Evolutionary conservation across 2,797 vertebrate genomes (phyloP).

Genomic region (Amphiprion clarkii): DNA sequence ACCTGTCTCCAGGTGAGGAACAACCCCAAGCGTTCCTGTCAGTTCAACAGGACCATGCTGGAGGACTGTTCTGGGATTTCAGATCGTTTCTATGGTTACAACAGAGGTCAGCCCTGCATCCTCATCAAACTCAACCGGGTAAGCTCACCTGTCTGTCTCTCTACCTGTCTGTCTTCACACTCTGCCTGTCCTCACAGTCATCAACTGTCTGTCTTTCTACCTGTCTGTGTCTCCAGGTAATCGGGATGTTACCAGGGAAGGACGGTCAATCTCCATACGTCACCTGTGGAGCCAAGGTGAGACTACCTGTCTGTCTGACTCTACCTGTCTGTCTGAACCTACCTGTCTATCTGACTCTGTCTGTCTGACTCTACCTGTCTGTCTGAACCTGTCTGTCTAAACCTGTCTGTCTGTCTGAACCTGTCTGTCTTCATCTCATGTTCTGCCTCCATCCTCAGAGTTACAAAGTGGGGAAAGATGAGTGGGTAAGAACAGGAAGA

Average conservation of each 20-base stretch:
- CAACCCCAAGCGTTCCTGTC: conserved; percentile 91
- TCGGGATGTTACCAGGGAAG: conserved; percentile 78
- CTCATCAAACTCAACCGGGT: conserved; percentile 88
- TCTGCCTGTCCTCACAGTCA: neutral
- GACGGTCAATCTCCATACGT: conserved; percentile 79
- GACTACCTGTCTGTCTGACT: neutral
- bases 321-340: neutral
- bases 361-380: neutral
- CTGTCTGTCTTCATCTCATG: conserved; percentile 1
- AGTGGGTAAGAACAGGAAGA: conserved; percentile 60
- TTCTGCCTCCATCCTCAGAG: conserved; percentile 40
- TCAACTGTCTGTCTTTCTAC: neutral
- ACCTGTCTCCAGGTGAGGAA: conserved; percentile 79
- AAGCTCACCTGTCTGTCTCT: conserved; percentile 9
- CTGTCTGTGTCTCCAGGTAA: conserved; percentile 69
- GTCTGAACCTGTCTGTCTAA: neutral
- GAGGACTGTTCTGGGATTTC: conserved; percentile 85
- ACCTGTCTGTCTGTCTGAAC: neutral
- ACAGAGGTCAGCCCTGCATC: conserved; percentile 86
- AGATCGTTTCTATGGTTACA: conserved; percentile 88
- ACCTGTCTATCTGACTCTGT: neutral
- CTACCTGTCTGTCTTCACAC: no score
- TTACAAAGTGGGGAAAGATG: conserved; percentile 56
- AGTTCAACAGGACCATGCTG: conserved; percentile 89
- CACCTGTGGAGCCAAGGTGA: conserved; percentile 82